Conservation (phyloP, 2,888 invertebrate species). For the Polydrusus tereticollis region DNA sequence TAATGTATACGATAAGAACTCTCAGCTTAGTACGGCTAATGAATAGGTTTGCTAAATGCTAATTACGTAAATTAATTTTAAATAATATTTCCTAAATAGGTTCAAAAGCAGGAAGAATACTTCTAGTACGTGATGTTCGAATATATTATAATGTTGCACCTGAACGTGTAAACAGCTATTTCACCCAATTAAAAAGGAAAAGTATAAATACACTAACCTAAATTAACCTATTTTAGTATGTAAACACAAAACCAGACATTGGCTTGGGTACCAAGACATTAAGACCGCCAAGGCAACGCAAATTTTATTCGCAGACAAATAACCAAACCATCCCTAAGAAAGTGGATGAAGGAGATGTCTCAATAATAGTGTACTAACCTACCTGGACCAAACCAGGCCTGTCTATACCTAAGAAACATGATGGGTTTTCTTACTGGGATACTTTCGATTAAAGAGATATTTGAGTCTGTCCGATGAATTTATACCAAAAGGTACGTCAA, state of each 20-base stretch:
- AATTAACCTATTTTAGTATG: neutral
- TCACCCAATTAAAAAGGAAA: neutral
- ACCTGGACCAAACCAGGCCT: too few species aligned
- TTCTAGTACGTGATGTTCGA: conserved; percentile 1
- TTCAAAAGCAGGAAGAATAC: conserved; percentile 3
- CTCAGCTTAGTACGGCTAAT: neutral
- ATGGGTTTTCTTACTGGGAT: too few species aligned
- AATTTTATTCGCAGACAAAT: too few species aligned
- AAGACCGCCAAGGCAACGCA: too few species aligned
- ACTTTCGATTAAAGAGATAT: too few species aligned
- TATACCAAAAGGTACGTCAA: too few species aligned
- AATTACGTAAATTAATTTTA: neutral
- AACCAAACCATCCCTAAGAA: too few species aligned
- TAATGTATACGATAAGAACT: neutral
- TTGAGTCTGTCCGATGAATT: too few species aligned
- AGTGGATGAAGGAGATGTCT: too few species aligned
- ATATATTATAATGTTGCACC: neutral
- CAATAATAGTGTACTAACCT: too few species aligned
- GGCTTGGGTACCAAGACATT: too few species aligned
- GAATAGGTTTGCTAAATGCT: neutral
- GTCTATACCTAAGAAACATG: too few species aligned
- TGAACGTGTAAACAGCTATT: neutral
- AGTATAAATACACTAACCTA: neutral
- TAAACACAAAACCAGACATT: neutral
- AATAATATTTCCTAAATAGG: neutral